These are phyloP conservation scores for Sympetrum striolatum DNA, from an alignment of 2,888 invertebrate species.

Conservation along the genomic window DNA sequence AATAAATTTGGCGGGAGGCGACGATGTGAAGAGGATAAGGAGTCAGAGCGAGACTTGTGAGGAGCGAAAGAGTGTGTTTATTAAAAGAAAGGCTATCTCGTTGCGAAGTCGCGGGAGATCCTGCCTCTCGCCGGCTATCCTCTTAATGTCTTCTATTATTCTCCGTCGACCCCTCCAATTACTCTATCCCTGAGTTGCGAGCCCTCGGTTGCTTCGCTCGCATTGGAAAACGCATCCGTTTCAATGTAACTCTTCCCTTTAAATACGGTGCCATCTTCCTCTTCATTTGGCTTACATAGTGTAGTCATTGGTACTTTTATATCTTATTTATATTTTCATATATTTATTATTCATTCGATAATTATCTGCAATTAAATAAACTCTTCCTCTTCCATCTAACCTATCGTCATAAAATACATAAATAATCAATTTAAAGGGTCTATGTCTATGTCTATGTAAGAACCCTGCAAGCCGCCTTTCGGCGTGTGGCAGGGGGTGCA, in stretches of 20 bases:
- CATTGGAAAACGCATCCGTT: no score
- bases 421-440: no score
- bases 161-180: neutral
- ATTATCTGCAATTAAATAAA: no score
- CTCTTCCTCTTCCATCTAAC: no score
- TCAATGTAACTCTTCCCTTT: neutral
- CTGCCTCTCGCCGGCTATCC: neutral
- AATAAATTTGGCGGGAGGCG: neutral
- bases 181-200: neutral
- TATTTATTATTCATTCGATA: no score
- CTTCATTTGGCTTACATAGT: neutral
- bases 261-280: neutral
- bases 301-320: no score
- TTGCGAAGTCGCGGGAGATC: neutral
- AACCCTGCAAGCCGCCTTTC: no score
- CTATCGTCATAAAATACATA: no score
- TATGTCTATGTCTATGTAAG: no score
- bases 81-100: neutral
- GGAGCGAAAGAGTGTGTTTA: neutral
- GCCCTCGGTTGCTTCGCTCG: neutral
- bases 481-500: no score
- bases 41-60: neutral
- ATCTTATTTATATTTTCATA: no score
- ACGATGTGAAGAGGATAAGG: neutral
- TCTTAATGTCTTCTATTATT: neutral